Percentiles rank a stretch among this genome's conserved stretches.
Evolutionary conservation across 2,888 invertebrate species (phyloP).

Genomic region (Pegoplata infirma): DNA sequence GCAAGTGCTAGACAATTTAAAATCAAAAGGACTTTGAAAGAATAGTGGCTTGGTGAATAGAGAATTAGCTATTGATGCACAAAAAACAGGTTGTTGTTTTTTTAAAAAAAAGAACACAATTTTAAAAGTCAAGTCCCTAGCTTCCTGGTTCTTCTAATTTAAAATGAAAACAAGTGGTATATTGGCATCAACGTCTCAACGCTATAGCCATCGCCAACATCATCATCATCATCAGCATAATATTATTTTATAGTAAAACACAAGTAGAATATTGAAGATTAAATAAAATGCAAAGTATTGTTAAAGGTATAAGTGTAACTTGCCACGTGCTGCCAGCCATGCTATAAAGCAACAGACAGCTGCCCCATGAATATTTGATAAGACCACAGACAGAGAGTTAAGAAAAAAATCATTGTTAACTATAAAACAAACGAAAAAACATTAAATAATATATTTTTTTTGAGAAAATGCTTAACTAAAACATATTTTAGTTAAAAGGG

Average conservation of each 20-base stretch:
- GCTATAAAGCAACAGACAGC: conserved; percentile 53
- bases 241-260: conserved; percentile 43
- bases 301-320: too few species aligned
- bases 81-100: conserved; percentile 13
- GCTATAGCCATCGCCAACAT: not conserved
- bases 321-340: conserved; percentile 49
- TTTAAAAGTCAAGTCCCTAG: not conserved
- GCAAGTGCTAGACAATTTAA: conserved; percentile 46
- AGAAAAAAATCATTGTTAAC: conserved; percentile 18
- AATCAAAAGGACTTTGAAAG: conserved; percentile 8
- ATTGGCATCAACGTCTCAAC: not conserved
- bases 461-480: conserved; percentile 28
- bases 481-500: not conserved
- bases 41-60: not conserved
- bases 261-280: conserved; percentile 53
- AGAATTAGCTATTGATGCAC: conserved; percentile 23
- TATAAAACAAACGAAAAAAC: conserved; percentile 28
- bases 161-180: conserved; percentile 25
- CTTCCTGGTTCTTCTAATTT: not conserved
- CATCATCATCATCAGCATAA: conserved; percentile 8
- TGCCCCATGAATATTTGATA: conserved; percentile 61
- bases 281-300: conserved; percentile 45
- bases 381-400: conserved; percentile 48
- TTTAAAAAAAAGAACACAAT: conserved; percentile 18
- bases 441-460: conserved; percentile 27